phyloP scores from a whole-genome alignment of 2,113 vertebrate species.

The Hippocampus barbouri region DNA sequence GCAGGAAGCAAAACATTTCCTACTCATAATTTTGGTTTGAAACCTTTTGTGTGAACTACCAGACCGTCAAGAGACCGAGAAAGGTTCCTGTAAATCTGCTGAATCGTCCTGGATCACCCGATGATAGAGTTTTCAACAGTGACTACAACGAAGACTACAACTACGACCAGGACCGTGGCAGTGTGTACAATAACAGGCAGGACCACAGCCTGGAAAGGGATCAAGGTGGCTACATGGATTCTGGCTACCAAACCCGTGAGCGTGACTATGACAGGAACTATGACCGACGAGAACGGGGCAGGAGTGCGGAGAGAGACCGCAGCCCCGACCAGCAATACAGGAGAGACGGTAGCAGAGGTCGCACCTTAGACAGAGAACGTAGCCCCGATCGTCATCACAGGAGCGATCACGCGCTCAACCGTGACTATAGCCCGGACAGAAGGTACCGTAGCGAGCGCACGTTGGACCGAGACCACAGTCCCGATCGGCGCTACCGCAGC shows the following conservation, averaged over 20 bases:
- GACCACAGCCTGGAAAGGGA: conserved; percentile 67
- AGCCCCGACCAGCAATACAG: conserved; percentile 74
- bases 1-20: background rate
- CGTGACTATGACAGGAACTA: conserved; percentile 65
- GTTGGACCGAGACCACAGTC: conserved; percentile 70
- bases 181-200: conserved; percentile 77
- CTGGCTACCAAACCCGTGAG: conserved; percentile 64
- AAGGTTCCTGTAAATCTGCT: conserved; percentile 73
- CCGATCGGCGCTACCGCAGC: conserved; percentile 66
- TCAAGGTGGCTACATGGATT: conserved; percentile 61
- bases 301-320: conserved; percentile 65
- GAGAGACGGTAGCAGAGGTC: conserved; percentile 76
- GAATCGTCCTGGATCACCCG: conserved; percentile 74
- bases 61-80: conserved; percentile 88
- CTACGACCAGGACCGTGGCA: conserved; percentile 75
- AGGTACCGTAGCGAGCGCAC: conserved; percentile 67
- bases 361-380: conserved; percentile 73
- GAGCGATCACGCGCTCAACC: conserved; percentile 63
- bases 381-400: conserved; percentile 62
- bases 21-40: background rate
- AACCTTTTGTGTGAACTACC: conserved; percentile 22
- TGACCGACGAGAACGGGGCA: conserved; percentile 61
- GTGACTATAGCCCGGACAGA: conserved; percentile 67
- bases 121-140: conserved; percentile 78
- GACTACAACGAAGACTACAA: conserved; percentile 82